Conservation (phyloP, 2,797 vertebrate genomes). For the Mormyrus proboscirostris region DNA sequence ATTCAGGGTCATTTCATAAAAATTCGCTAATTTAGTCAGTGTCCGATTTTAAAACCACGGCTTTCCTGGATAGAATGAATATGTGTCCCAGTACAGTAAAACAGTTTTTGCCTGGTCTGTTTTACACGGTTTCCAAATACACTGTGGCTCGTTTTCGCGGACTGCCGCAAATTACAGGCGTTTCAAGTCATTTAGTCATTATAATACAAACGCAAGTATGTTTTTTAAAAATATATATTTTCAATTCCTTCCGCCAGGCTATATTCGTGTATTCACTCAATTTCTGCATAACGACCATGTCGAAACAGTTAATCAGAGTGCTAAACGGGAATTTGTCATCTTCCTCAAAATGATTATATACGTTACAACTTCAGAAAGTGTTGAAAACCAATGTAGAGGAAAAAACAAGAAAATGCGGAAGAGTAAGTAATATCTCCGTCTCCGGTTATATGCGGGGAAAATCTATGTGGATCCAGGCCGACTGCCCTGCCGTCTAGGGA, state of each 20-base stretch:
- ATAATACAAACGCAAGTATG: background rate
- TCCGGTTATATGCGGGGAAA: background rate
- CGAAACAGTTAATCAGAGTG: background rate
- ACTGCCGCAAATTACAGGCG: background rate
- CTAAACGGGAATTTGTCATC: background rate
- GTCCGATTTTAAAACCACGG: background rate
- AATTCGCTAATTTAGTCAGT: background rate
- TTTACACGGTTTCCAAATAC: background rate
- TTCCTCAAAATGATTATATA: background rate
- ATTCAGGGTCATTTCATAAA: background rate
- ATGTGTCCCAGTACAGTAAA: background rate
- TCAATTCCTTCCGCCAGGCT: background rate
- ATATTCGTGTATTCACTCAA: background rate
- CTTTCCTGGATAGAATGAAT: background rate
- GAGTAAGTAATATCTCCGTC: background rate
- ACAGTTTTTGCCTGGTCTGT: background rate
- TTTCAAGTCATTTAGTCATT: constrained; percentile 3
- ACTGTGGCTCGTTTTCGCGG: background rate
- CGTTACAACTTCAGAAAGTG: background rate
- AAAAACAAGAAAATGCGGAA: background rate
- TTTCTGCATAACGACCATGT: background rate
- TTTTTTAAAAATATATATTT: background rate
- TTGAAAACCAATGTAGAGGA: background rate
- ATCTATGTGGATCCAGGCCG: background rate
- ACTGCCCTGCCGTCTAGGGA: background rate